Evolutionary conservation across 2,113 vertebrate species (phyloP), one percentile per base, ranked within the genome.

Genomic region (Tetraodon nigroviridis): DNA sequence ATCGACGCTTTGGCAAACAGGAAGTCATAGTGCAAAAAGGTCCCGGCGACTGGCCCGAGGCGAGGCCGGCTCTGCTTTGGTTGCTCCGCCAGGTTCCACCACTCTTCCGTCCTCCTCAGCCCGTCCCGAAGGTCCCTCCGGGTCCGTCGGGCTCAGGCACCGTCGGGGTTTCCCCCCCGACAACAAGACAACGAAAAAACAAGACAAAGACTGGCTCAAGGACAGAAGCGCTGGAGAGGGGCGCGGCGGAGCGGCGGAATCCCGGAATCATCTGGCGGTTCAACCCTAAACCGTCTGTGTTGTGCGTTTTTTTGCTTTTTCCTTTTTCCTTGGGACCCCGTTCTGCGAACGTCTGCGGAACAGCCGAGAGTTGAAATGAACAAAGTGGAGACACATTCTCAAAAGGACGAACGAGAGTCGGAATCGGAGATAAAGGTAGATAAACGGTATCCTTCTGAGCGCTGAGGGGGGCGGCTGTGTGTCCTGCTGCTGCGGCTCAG

Each of bases 151-250:
- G 10, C 12, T 37, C 12, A 37, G 73, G 62, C 70, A 66, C 75
- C 3, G 32, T 75, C 49, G 50, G 49, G 5, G 17, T 40, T 59
- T 55, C 8, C 22, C 51, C 40, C n/a, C 15, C 20, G 37, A 66
- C 14, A 72, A 68, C 24, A 73, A 60, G 66, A 71, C 47, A 71
- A 72, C 24, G 55, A 41, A 69, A 18, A 63, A 65, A 57, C 22
- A 37, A 65, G 37, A 72, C 0, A 48, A 57, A 80, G n/a, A 67
- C 73, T 81, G 87, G 85, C 88, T 89, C 87, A 88, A 76, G 68
- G 68, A 77, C 54, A 45, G 68, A 81, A 80, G 60, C 64, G 66
- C 64, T 18, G 55, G 51, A 61, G 58, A 50, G 60, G 53, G 14
- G 29, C 59, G 56, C 57, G 29, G 50, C 50, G 3, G 54, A 81